Conservation (phyloP, 2,797 vertebrate genomes). For the Hafferia zeledoni region DNA sequence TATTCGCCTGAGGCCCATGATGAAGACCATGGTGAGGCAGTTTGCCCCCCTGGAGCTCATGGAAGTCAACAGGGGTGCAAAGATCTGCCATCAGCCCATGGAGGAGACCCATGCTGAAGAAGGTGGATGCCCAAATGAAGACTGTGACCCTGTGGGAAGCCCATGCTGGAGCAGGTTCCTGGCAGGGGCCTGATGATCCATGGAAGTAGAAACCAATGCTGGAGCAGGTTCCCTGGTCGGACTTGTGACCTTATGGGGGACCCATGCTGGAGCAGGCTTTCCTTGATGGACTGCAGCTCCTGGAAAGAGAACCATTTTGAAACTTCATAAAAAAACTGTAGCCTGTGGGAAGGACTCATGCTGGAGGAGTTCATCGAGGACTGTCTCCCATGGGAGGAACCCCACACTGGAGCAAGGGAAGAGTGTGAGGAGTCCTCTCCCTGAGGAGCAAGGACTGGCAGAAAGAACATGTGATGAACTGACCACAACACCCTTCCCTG, state of each 20-base stretch:
- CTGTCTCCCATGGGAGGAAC: no score
- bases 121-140: not conserved
- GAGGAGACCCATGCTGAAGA: not conserved
- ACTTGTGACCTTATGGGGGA: not conserved
- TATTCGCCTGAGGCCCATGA: no score
- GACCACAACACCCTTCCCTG: no score
- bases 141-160: no score
- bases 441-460: no score
- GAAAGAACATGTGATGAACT: no score
- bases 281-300: fast-evolving
- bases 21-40: not conserved
- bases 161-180: not conserved
- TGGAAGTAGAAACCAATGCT: not conserved
- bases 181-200: fast-evolving
- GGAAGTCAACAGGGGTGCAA: fast-evolving
- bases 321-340: no score
- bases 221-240: not conserved
- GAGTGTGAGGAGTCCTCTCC: no score
- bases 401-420: no score
- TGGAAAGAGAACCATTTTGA: not conserved
- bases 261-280: fast-evolving
- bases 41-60: not conserved
- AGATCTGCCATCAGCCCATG: no score
- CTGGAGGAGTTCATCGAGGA: not conserved
- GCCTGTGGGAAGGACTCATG: fast-evolving